These are phyloP conservation scores for Pimephales promelas DNA, from an alignment of 2,113 vertebrate genomes.

Conservation along the genomic window DNA sequence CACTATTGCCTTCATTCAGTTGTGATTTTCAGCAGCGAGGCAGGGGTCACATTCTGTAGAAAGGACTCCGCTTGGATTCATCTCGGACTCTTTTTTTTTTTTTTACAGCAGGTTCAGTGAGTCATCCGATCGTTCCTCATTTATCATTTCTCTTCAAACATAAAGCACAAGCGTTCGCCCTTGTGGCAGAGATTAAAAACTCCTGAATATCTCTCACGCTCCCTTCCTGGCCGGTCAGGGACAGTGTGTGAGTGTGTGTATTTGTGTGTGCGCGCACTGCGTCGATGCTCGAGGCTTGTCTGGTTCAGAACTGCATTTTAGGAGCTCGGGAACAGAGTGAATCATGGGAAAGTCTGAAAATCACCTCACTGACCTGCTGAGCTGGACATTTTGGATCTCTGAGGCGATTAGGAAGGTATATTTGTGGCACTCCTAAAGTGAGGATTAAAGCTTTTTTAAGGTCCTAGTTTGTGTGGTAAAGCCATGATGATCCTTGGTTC, in stretches of 20 bases:
- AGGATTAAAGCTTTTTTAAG: not conserved
- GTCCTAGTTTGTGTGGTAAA: not conserved
- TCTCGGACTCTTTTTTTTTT: not conserved
- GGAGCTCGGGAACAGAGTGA: not conserved
- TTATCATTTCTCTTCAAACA: constrained; percentile 24
- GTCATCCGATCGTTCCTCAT: constrained; percentile 18
- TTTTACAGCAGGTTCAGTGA: constrained; percentile 14
- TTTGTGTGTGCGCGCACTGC: not conserved
- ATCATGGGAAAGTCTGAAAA: constrained; percentile 22
- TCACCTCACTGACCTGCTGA: constrained; percentile 26
- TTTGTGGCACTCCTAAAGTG: not conserved
- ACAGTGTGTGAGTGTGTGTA: not conserved
- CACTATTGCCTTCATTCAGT: constrained; percentile 4
- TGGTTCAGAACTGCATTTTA: constrained; percentile 21
- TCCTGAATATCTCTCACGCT: constrained; percentile 20
- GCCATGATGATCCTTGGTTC: not conserved
- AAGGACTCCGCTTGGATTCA: not conserved
- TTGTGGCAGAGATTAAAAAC: constrained; percentile 39
- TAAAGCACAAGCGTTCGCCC: constrained; percentile 15
- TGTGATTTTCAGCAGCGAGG: not conserved
- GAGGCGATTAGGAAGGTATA: not conserved
- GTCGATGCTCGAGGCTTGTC: constrained; percentile 19
- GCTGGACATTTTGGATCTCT: not conserved
- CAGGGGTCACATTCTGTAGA: constrained; percentile 15
- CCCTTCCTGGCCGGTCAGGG: constrained; percentile 32